Evolutionary conservation across 2,888 invertebrate species (phyloP).

Genomic region (Apamea sordens): DNA sequence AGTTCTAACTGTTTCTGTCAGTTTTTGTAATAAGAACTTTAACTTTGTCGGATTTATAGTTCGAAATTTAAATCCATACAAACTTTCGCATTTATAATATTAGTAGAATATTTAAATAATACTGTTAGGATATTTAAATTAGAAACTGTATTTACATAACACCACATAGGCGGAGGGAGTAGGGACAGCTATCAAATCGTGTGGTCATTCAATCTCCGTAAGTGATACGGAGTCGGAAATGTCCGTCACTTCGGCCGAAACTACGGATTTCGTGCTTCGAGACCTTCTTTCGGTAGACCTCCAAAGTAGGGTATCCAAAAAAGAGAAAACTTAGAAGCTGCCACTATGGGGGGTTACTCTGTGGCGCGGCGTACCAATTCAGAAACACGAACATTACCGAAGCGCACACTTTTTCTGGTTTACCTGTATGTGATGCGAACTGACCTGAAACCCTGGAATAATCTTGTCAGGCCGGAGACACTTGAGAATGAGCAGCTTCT

Average conservation of each 20-base stretch:
- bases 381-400: background rate
- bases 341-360: background rate
- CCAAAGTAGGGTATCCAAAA: background rate
- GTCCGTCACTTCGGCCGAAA: background rate
- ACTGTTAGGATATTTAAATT: too few relatives aligned
- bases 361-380: background rate
- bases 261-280: background rate
- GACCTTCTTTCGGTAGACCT: background rate
- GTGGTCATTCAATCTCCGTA: too few relatives aligned
- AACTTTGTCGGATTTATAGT: too few relatives aligned
- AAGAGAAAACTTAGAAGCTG: background rate
- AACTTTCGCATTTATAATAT: too few relatives aligned
- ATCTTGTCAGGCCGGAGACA: constrained; percentile 96
- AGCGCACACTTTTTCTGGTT: background rate
- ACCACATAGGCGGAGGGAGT: background rate
- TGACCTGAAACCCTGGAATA: constrained; percentile 93
- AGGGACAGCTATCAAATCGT: background rate
- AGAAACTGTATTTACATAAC: too few relatives aligned
- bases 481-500: constrained; percentile 94
- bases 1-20: too few relatives aligned
- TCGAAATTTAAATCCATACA: too few relatives aligned
- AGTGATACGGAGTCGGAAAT: background rate
- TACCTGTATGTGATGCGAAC: background rate
- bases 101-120: too few relatives aligned
- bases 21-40: too few relatives aligned